Percentiles rank a stretch among this genome's conserved stretches.
Conservation (phyloP, 2,888 invertebrate species). For the Pammene aurita region DNA sequence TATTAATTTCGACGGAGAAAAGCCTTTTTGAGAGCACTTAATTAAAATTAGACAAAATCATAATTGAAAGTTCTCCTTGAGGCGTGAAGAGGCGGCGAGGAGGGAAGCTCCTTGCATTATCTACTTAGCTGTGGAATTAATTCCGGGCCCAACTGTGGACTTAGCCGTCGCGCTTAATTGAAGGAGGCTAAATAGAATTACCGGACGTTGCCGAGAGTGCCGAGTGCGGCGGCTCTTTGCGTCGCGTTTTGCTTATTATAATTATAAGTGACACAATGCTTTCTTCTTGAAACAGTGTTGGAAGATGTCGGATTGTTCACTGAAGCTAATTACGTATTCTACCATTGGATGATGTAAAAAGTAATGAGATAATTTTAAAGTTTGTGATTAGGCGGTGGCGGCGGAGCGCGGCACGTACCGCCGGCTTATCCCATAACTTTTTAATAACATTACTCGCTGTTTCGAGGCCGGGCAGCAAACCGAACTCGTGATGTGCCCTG, state of each 20-base stretch:
- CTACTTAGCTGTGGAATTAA: conserved; percentile 80
- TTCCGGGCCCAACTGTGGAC: conserved; percentile 66
- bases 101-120: conserved; percentile 76
- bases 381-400: conserved; percentile 68
- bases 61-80: conserved; percentile 83
- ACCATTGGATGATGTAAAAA: conserved; percentile 51
- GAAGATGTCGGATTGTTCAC: conserved; percentile 39
- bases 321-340: conserved; percentile 48
- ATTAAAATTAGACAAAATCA: conserved; percentile 84
- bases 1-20: conserved; percentile 83
- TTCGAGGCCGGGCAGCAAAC: conserved; percentile 68
- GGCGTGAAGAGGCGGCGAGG: conserved; percentile 76
- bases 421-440: conserved; percentile 79
- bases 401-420: conserved; percentile 64
- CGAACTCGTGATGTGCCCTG: conserved; percentile 72
- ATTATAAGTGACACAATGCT: conserved; percentile 31
- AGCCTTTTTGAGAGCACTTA: conserved; percentile 83
- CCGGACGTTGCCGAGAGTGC: conserved; percentile 56
- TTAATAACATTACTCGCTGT: conserved; percentile 78
- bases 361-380: conserved; percentile 74
- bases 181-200: conserved; percentile 64
- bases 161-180: conserved; percentile 70
- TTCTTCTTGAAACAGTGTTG: conserved; percentile 12
- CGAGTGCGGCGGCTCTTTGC: conserved; percentile 45
- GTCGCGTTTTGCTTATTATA: conserved; percentile 33